A percentile compares a stretch with the other conserved stretches of the same genome.
Evolutionary conservation across 2,888 invertebrate species (phyloP).

Genomic region (Melinopterus prodromus): DNA sequence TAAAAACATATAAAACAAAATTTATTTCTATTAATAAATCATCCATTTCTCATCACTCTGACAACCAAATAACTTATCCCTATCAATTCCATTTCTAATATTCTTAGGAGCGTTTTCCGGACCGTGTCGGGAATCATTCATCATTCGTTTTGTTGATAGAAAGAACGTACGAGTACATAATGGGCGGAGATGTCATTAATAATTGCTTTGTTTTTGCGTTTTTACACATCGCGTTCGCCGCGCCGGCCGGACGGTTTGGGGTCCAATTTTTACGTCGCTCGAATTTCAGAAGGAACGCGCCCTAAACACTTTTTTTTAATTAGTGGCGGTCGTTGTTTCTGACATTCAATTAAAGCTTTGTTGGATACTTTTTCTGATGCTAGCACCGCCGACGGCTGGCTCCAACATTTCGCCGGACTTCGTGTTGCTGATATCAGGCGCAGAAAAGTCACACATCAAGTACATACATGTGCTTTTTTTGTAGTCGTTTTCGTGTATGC

Average conservation of each 20-base stretch:
- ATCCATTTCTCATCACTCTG: no score
- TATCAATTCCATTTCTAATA: no score
- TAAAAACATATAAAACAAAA: no score
- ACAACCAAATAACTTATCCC: no score
- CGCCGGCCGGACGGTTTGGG: not conserved
- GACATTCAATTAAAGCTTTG: not conserved
- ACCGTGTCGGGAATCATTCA: not conserved
- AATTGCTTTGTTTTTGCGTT: slow-evolving; percentile 4
- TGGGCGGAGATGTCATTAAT: not conserved
- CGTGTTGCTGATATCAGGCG: not conserved
- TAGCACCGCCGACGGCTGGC: not conserved
- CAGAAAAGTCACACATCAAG: not conserved
- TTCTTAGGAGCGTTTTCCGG: not conserved
- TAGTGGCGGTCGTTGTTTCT: not conserved
- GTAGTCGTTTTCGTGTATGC: not conserved
- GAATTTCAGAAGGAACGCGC: not conserved
- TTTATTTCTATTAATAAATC: no score
- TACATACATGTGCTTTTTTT: not conserved
- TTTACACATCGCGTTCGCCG: not conserved
- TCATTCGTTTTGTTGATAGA: not conserved
- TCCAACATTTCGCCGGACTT: not conserved
- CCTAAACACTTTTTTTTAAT: not conserved
- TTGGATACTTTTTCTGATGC: not conserved
- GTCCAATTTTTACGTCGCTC: not conserved
- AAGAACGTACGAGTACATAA: not conserved